A percentile compares a stretch with the other conserved stretches of the same genome.
Evolutionary conservation across 2,113 vertebrate genomes (phyloP).

Genomic region (Actenoides hombroni): DNA sequence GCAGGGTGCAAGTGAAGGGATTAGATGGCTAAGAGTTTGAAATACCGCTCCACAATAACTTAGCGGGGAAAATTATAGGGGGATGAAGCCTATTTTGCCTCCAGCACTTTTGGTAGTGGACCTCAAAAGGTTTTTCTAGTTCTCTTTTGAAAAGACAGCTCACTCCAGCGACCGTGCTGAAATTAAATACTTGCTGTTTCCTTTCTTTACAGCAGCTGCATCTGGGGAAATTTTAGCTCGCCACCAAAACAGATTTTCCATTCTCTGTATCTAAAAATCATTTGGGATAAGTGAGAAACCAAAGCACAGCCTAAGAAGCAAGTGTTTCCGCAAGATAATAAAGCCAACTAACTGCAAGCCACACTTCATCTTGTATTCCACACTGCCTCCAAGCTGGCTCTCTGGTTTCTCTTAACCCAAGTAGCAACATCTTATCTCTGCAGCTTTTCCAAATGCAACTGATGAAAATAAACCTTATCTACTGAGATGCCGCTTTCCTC

Average conservation of each 20-base stretch:
- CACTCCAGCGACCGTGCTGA: not conserved
- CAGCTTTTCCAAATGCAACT: not conserved
- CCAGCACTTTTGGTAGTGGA: not conserved
- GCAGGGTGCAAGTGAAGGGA: not conserved
- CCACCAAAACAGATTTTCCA: not conserved
- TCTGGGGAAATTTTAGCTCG: not conserved
- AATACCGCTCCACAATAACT: not conserved
- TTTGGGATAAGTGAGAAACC: not conserved
- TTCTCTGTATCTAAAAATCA: not conserved
- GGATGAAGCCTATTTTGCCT: not conserved
- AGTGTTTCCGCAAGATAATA: not conserved
- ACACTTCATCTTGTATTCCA: not conserved
- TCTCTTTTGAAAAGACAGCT: not conserved
- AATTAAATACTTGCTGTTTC: not conserved
- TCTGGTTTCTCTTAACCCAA: not conserved
- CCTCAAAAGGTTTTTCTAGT: not conserved
- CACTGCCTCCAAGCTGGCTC: not conserved
- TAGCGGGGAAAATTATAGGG: not conserved
- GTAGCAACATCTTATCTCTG: not conserved
- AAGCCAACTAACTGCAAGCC: not conserved
- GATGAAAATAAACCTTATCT: not conserved
- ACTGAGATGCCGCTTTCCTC: not conserved
- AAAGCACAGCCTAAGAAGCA: not conserved
- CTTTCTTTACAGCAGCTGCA: not conserved
- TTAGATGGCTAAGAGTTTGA: not conserved